Conservation (phyloP, 2,888 invertebrate species). For the Creontiades dilutus region DNA sequence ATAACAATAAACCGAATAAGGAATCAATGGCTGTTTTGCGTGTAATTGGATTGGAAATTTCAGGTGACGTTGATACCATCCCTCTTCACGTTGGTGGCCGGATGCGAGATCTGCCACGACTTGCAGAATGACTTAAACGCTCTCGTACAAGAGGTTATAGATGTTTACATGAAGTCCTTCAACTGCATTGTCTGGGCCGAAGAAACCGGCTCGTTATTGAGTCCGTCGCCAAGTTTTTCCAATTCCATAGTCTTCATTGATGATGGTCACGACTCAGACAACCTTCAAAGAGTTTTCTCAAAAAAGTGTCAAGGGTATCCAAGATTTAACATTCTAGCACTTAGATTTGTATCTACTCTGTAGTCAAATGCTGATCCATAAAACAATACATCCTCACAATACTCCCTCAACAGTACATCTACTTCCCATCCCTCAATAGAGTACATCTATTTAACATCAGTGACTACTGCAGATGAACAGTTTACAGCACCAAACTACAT, state of each 20-base stretch:
- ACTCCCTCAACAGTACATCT: too few relatives aligned
- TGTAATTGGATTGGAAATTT: neutral
- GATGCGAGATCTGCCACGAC: neutral
- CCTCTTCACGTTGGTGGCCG: neutral
- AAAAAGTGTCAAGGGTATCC: conserved; percentile 36
- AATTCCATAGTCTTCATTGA: neutral
- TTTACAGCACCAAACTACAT: too few relatives aligned
- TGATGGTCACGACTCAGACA: neutral
- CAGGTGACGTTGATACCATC: neutral
- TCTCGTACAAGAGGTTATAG: neutral
- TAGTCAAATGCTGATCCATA: too few relatives aligned
- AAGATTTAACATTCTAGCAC: neutral
- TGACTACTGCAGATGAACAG: too few relatives aligned
- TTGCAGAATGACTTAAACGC: neutral
- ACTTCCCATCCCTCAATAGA: too few relatives aligned
- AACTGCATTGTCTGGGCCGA: conserved; percentile 45
- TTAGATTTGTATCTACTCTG: neutral
- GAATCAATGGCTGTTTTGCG: too few relatives aligned
- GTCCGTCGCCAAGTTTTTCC: neutral
- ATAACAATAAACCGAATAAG: too few relatives aligned
- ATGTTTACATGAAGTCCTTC: conserved; percentile 23
- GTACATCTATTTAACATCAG: too few relatives aligned
- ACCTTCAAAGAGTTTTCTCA: neutral
- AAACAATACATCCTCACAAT: too few relatives aligned
- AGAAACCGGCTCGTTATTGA: neutral